Conservation (phyloP, 2,888 invertebrate species). For the Penaeus monodon region DNA sequence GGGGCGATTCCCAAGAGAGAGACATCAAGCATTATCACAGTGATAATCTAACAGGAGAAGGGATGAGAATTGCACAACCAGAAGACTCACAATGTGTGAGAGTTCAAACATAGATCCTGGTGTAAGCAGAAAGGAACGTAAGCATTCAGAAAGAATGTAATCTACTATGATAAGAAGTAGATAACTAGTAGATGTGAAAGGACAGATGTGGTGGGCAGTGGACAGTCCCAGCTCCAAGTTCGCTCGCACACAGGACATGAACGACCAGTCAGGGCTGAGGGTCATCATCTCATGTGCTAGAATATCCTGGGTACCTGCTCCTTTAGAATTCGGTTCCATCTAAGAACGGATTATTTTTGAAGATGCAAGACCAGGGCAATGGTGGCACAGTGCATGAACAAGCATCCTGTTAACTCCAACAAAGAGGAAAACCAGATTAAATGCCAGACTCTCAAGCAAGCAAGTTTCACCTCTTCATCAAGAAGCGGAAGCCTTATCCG, state of each 20-base stretch:
- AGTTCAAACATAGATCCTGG: constrained; percentile 36
- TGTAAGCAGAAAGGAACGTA: constrained; percentile 18
- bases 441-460: constrained; percentile 33
- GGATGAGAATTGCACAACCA: no score
- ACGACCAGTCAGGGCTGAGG: not conserved
- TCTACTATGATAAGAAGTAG: not conserved
- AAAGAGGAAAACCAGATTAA: not conserved
- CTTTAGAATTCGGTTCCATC: constrained; percentile 8
- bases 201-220: no score
- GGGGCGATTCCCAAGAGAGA: no score
- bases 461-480: constrained; percentile 78
- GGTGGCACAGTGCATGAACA: not conserved
- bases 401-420: constrained; percentile 1
- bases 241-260: no score
- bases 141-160: not conserved
- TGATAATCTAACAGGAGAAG: not conserved
- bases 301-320: constrained; percentile 43
- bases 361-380: not conserved
- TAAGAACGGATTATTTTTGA: not conserved
- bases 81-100: constrained; percentile 45
- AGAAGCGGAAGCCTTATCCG: constrained; percentile 83
- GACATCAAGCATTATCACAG: not conserved
- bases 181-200: no score
- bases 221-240: no score
- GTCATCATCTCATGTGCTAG: not conserved